These are phyloP conservation scores for Dromaius novaehollandiae DNA, from an alignment of 2,113 vertebrate genomes.

Conservation along the genomic window DNA sequence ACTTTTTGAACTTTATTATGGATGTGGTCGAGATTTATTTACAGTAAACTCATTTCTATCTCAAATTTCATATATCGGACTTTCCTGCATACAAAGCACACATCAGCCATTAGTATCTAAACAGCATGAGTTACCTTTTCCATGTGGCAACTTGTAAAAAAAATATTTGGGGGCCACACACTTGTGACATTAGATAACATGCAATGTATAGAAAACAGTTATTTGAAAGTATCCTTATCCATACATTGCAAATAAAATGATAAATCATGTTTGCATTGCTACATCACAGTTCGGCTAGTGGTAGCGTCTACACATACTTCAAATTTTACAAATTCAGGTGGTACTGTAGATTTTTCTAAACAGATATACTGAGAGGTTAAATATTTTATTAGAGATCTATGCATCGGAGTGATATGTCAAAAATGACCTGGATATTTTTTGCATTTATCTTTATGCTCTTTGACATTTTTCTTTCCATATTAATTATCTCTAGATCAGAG, in stretches of 20 bases:
- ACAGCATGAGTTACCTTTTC: conserved; percentile 66
- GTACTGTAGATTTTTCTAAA: neutral
- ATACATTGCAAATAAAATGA: conserved; percentile 39
- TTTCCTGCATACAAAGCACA: conserved; percentile 47
- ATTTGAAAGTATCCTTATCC: conserved; percentile 6
- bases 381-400: neutral
- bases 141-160: conserved; percentile 69
- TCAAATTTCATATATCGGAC: conserved; percentile 45
- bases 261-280: neutral
- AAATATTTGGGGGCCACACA: conserved; percentile 40
- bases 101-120: conserved; percentile 54
- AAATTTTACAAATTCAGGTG: neutral
- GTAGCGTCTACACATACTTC: conserved; percentile 19
- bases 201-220: conserved; percentile 38
- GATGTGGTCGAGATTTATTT: neutral
- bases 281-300: neutral
- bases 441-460: neutral
- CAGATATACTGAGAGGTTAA: neutral
- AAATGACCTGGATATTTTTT: neutral
- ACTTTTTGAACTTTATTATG: neutral
- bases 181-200: conserved; percentile 44
- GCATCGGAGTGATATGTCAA: neutral
- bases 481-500: neutral
- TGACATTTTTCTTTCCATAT: neutral
- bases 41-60: neutral